Conservation (phyloP, 2,797 vertebrate genomes). For the Brotula barbata region DNA sequence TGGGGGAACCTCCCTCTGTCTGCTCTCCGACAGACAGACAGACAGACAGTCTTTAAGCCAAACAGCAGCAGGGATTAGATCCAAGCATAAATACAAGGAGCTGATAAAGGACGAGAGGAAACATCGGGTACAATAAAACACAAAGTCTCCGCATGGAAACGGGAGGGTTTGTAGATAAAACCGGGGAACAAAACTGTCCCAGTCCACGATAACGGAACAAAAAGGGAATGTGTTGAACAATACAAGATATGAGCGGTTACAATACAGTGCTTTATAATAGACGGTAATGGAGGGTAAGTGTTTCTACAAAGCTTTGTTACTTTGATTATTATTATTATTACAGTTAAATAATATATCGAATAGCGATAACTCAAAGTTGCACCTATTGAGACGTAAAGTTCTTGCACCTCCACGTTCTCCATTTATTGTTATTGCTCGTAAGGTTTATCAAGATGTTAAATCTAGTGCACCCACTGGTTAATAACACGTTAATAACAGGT, state of each 20-base stretch:
- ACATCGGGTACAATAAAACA: slow-evolving; percentile 11
- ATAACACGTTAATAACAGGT: too few species aligned
- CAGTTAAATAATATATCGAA: too few species aligned
- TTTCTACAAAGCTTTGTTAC: too few species aligned
- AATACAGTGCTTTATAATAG: too few species aligned
- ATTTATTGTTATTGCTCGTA: too few species aligned
- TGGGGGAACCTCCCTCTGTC: slow-evolving; percentile 63
- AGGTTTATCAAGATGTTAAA: too few species aligned
- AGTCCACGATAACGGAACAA: slow-evolving; percentile 8
- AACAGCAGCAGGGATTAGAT: slow-evolving; percentile 60
- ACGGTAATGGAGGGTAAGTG: too few species aligned
- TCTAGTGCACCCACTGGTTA: too few species aligned
- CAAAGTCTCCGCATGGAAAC: slow-evolving; percentile 33
- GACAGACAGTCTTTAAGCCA: slow-evolving; percentile 47
- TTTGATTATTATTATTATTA: too few species aligned
- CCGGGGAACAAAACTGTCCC: slow-evolving; percentile 11
- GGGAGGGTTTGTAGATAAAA: background rate
- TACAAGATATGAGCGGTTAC: background rate
- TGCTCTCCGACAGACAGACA: slow-evolving; percentile 52
- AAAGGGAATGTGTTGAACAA: background rate
- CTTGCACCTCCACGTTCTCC: too few species aligned
- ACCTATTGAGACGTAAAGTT: too few species aligned
- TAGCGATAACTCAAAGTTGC: too few species aligned
- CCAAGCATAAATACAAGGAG: slow-evolving; percentile 48
- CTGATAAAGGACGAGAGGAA: slow-evolving; percentile 23